Percentiles rank a stretch among this genome's conserved stretches.
Conservation (phyloP, 2,113 vertebrate species). For the Heloderma charlesbogerti region DNA sequence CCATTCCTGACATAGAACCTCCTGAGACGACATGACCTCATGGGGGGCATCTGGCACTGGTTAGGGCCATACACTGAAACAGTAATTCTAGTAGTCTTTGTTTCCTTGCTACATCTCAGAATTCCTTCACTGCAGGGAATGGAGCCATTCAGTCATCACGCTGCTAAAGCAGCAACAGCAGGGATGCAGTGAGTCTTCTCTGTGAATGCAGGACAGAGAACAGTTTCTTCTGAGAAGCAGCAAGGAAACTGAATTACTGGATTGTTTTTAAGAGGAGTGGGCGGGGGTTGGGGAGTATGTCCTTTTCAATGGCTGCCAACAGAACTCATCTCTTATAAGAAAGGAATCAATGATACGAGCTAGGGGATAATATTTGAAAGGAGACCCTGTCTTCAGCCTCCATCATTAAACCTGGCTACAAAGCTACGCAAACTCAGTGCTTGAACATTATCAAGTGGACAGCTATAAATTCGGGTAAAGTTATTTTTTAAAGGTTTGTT, state of each 20-base stretch:
- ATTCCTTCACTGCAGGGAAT: neutral
- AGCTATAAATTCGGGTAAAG: too few species aligned
- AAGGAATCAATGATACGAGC: slow-evolving; percentile 2
- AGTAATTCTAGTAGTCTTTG: neutral
- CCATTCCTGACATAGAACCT: too few species aligned
- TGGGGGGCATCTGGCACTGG: neutral
- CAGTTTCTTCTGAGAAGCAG: neutral
- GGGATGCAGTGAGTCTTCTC: neutral
- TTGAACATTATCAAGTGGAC: neutral
- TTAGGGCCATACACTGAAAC: neutral
- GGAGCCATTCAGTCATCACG: neutral
- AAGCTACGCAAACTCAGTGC: slow-evolving; percentile 19
- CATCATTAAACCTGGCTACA: slow-evolving; percentile 34
- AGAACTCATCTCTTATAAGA: neutral
- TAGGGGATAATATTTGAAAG: slow-evolving; percentile 36
- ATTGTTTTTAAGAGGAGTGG: neutral
- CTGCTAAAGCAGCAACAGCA: neutral
- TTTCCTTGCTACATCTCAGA: slow-evolving; percentile 4
- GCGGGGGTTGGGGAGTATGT: neutral
- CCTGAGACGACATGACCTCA: neutral
- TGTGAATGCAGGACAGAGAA: neutral
- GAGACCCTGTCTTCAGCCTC: neutral
- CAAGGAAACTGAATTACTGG: neutral
- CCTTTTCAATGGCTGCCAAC: slow-evolving; percentile 19
- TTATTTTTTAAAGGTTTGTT: too few species aligned